phyloP scores from a whole-genome alignment of 2,797 vertebrate genomes.

The Sebastes cheni region DNA sequence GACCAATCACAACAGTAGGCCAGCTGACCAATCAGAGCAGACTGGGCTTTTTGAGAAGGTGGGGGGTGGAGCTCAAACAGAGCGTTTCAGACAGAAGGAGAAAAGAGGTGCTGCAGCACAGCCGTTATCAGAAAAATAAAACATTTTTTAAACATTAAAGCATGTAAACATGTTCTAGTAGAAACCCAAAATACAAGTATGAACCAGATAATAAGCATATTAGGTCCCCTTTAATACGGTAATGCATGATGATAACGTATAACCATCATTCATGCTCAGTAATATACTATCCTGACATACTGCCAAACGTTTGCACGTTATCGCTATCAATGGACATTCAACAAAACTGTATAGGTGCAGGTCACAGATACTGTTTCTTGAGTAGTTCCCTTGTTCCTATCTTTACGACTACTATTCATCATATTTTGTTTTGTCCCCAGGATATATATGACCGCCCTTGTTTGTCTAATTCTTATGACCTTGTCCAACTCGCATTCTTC shows the following conservation, averaged over 20 bases:
- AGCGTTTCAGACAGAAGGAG: no score
- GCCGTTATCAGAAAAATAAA: no score
- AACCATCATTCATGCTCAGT: constrained; percentile 12
- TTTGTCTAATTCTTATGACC: constrained; percentile 77
- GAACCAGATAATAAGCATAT: no score
- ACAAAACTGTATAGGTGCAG: constrained; percentile 1
- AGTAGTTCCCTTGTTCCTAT: not conserved
- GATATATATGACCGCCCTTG: constrained; percentile 59
- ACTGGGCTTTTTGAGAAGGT: no score
- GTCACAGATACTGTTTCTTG: not conserved
- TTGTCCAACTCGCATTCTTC: constrained; percentile 72
- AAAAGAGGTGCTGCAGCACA: no score
- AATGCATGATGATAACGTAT: constrained; percentile 9
- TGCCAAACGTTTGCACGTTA: constrained; percentile 6
- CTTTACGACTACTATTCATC: constrained; percentile 28
- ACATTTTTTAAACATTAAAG: no score
- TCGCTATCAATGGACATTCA: not conserved
- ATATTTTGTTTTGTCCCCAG: constrained; percentile 53
- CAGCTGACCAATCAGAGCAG: no score
- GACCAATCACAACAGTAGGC: no score
- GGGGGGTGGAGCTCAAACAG: no score
- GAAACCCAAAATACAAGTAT: no score
- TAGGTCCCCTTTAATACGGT: constrained; percentile 1
- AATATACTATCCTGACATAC: not conserved
- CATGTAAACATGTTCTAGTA: no score